Conservation (phyloP, 2,113 vertebrate species). For the Esox niger region DNA sequence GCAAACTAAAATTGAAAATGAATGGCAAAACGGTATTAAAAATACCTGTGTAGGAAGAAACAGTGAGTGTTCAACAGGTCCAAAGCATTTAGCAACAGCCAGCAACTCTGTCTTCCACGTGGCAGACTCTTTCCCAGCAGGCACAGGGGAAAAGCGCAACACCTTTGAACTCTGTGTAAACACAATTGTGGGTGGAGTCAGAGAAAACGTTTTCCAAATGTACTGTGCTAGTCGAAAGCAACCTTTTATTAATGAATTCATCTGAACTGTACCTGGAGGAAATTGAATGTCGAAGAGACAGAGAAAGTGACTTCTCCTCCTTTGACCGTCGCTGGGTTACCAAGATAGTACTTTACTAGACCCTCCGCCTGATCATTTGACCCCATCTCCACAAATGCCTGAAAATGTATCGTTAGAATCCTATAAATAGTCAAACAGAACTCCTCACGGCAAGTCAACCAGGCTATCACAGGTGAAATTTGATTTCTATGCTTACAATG, state of each 20-base stretch:
- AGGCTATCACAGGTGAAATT: no score
- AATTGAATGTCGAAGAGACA: slow-evolving; percentile 60
- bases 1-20: background rate
- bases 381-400: slow-evolving; percentile 71
- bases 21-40: no score
- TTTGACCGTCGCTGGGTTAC: slow-evolving; percentile 45
- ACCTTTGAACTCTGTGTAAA: slow-evolving; percentile 56
- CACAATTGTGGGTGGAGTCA: background rate
- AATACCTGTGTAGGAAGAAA: slow-evolving; percentile 56
- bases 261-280: slow-evolving; percentile 60
- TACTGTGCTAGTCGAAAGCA: background rate
- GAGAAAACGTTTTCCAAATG: background rate
- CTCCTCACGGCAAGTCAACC: no score
- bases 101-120: slow-evolving; percentile 52
- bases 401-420: slow-evolving; percentile 1
- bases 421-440: no score
- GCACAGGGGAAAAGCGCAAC: slow-evolving; percentile 64
- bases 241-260: background rate
- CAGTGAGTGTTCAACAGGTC: slow-evolving; percentile 54
- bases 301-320: slow-evolving; percentile 52
- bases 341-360: slow-evolving; percentile 54
- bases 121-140: slow-evolving; percentile 41
- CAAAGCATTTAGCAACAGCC: slow-evolving; percentile 62
- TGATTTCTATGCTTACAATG: no score
- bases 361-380: slow-evolving; percentile 56